Evolutionary conservation across 1,140 invertebrate genomes (phyloP), one percentile per base, ranked within the genome.

Genomic region (Caerostris extrusa): DNA sequence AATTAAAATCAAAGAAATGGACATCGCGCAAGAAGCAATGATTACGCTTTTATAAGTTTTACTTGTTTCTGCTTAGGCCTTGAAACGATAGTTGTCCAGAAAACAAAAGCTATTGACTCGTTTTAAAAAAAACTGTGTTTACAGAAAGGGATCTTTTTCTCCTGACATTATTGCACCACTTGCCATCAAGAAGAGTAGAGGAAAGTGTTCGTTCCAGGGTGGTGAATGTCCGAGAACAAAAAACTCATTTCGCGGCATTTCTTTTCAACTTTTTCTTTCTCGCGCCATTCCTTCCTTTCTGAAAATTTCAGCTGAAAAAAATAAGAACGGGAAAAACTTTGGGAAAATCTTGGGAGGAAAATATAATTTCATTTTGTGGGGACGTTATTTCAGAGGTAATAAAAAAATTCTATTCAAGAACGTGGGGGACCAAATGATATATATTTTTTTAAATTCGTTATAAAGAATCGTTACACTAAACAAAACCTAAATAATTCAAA

Each of bases 221-320:
- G 50, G 82, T 83, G 55, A 58, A 83, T 83, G 82, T 17, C 82
- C 55, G 57, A 12, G 17, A 83, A 83, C 56, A 83, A 83, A 83
- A n/a, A 34, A 34, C 82, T 83, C 82, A 83, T 83, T 83, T 83
- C 82, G 57, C 82, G n/a, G 82, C 82, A 58, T 83, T 83, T 83
- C 55, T 83, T 57, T 83, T 19, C 82, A 2, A 19, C 7, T 56
- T 83, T 57, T 82, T 34, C 7, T 57, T 55, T 83, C 17, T 56
- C 81, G n/a, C 0, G 81, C 17, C 55, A 2, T 83, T 83, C n/a
- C 56, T 82, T 83, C 17, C 4, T 7, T n/a, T 83, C 17, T 4
- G 56, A 3, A 3, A 83, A 83, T 58, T 56, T 5, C 6, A 56
- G 82, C 10, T 8, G 19, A 6, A 34, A 58, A 83, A 57, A 83